Evolutionary conservation across 2,113 vertebrate species (phyloP), one percentile per base, ranked within the genome.

Genomic region (Oophaga pumilio): DNA sequence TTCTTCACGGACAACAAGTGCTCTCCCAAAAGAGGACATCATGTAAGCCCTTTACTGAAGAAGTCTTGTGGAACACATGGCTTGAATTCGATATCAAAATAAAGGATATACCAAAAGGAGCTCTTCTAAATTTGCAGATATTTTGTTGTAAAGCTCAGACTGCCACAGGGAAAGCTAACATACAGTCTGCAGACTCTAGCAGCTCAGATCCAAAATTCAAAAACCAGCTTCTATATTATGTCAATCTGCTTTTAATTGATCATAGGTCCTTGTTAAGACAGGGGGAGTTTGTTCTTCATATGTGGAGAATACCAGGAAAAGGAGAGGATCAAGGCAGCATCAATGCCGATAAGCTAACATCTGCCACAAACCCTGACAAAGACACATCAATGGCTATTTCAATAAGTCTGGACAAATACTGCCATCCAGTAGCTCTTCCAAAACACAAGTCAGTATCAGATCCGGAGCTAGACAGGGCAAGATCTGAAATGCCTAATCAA

Each of bases 281-380:
- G 59, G 98, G 98, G 0, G 97, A 99, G 86, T 99, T 98, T 14
- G 95, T 99, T 83, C 96, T 99, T 26, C 97, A 99, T 92, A 99
- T 99, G 98, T 99, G 98, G 98, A 98, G 97, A 90, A 96, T 99
- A 91, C 95, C 97, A 0, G 97, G 97, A 84, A 99, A 99, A 88
- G 97, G 93, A 2, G 98, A 99, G 85, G 97, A 99, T 79, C 96
- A 97, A 91, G 97, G 97, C 87, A 99, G 97, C 89, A 95, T 98
- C 89, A 99, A 96, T 53, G 98, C 98, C 0, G 98, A 99, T 94
- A 99, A 99, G 90, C 96, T 99, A 80, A 99, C 98, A 0, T 99
- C 98, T 0, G 98, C 97, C 22, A 99, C 98, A 88, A 99, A 99
- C 92, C 98, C 98, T 0, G 97, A 99, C 93, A 99, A 97, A 91